Base-by-base conservation (phyloP, 1,140 invertebrate species). In the Venustaconcha ellipsiformis region DNA sequence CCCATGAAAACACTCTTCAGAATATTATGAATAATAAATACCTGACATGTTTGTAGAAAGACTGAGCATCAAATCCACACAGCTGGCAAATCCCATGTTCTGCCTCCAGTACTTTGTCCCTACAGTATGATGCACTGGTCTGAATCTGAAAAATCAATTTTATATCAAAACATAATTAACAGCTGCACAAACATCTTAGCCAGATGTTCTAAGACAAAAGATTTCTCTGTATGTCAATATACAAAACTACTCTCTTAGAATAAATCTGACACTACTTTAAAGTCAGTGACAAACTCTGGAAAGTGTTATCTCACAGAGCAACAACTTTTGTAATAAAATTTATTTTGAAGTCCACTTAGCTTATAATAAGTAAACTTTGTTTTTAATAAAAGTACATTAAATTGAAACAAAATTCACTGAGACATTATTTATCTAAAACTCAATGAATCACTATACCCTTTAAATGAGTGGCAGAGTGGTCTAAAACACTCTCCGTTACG, bases 21-120 rank as follows among this genome's bases (percentile, higher is more conserved):
- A 37, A 68, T n/a, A 15, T 15, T 57, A 69, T 56, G 14, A 13
- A n/a, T 59, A 48, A 59, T 63, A 70, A 72, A 65, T 80, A 89
- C 88, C 81, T 87, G 66, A 88, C 79, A 57, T 83, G 72, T 58
- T 68, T 81, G 67, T 76, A 88, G 58, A 89, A 78, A 20, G 83
- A 57, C 30, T 88, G 84, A 14, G 86, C 86, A 81, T 88, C 84
- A 81, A 83, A 82, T 1, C 80, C 48, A 70, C 87, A 88, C 48
- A 87, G 30, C 72, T 87, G 86, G 82, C 87, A 88, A 1, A 84
- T 64, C 0, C 87, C 87, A 76, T 84, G 83, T 71, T 88, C 84
- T 17, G 80, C 69, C 37, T 88, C 83, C 76, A 79, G 88, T 14
- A 88, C 74, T 57, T 80, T 70, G 68, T 86, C 81, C 15, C 84